Evolutionary conservation across 2,888 invertebrate species (phyloP), one percentile per base, ranked within the genome.

Genomic region (Apotomis turbidana): DNA sequence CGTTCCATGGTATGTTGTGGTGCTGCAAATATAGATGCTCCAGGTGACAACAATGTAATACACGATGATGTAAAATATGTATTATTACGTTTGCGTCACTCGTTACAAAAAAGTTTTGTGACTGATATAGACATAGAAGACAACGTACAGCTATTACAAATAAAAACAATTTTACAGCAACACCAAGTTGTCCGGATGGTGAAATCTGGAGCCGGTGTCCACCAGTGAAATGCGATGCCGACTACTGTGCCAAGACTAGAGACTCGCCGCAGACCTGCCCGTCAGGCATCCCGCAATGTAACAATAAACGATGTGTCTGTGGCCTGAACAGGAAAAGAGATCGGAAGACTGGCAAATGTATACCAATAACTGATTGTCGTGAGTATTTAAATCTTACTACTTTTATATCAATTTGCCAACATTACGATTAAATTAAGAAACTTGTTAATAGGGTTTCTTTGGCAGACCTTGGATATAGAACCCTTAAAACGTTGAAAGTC

Each of bases 161-260:
- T 41, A 38, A 3, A 15, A 9, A 38, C 38, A 0, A 36, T 5
- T 9, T 63, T 63, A 10, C 63, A 70, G 70, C 72, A 52, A 74
- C 63, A 68, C 71, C 68, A 74, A 73, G 66, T 44, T 79, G 76
- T 58, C 76, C 74, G 44, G 41, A 75, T 5, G 77, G 67, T 13
- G 54, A 78, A 71, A 68, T 64, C 60, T 76, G 75, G 70, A 74
- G 60, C 73, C 73, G 70, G 76, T 63, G 63, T 52, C 63, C 63
- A 13, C 9, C 52, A 0, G 36, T 63, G 0, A 38, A 38, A 63
- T 63, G 79, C 63, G 71, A 78, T 13, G 74, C 57, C 12, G 80
- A 80, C 13, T 76, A 77, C 73, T 77, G 80, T 41, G 60, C 74
- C 8, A 61, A 59, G 55, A 70, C 70, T 41, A 73, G 71, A 44